Base-by-base conservation (phyloP, 2,113 vertebrate genomes). In the Corythaeola cristata region DNA sequence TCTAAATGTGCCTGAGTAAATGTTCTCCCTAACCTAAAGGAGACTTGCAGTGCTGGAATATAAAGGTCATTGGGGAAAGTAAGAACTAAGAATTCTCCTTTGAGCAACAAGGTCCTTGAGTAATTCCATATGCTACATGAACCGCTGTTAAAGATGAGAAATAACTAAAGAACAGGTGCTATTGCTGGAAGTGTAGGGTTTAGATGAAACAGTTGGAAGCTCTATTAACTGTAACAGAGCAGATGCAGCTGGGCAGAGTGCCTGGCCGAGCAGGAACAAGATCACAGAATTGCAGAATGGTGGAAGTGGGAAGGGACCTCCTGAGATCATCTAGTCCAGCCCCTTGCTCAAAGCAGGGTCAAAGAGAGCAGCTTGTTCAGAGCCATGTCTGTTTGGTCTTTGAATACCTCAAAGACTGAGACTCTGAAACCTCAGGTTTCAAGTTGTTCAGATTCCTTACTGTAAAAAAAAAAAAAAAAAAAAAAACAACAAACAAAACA, bases 151-250 rank as follows among this genome's bases (percentile, higher is more conserved):
- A 91, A 94, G 56, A 90, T 88, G 90, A 93, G 85, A 85, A 96
- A 97, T 88, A 96, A 81, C 63, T 35, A n/a, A 83, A 58, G 76
- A 93, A 67, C 88, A 93, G 95, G 90, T 95, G 94, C 37, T 88
- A 9, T 66, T 86, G 67, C 82, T 94, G 75, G 63, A 90, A 90
- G 22, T 37, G 28, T 58, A 67, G 79, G 23, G 27, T 63, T 96
- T 85, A 90, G 83, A 83, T 77, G 85, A 88, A 95, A 90, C 62
- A 88, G 71, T 88, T 92, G 88, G 88, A 75, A 91, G 71, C 27
- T 88, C 62, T 85, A 26, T 88, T 92, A 92, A 68, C 79, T 88
- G 55, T 53, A 88, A 74, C 27, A 79, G 67, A 86, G 72, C 55
- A 73, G 62, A 93, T 80, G 68, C 75, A 79, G 82, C 88, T 12